A percentile compares a stretch with the other conserved stretches of the same genome.
These are phyloP conservation scores for Limanda limanda DNA, from an alignment of 2,113 vertebrate genomes.

Conservation along the genomic window DNA sequence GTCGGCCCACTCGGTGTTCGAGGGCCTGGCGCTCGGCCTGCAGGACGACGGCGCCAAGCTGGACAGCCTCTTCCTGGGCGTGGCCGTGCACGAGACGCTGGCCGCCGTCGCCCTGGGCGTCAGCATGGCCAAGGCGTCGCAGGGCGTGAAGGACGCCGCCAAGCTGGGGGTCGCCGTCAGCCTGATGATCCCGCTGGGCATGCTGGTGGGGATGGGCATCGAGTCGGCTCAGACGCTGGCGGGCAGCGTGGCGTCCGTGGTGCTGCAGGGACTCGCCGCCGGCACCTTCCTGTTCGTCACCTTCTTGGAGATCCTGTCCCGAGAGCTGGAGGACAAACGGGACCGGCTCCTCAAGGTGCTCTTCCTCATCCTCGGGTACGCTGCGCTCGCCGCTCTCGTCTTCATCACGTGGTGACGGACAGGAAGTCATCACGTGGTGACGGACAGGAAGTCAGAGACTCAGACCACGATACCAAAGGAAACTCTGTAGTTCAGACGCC, in stretches of 20 bases:
- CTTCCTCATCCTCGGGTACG: slow-evolving; percentile 90
- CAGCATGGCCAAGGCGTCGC: slow-evolving; percentile 86
- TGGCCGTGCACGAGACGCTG: slow-evolving; percentile 90
- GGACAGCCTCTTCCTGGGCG: slow-evolving; percentile 87
- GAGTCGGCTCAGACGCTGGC: slow-evolving; percentile 83
- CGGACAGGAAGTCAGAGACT: neutral
- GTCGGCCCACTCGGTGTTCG: slow-evolving; percentile 90
- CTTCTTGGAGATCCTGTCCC: slow-evolving; percentile 92
- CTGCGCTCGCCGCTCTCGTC: slow-evolving; percentile 84
- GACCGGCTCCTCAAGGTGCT: slow-evolving; percentile 92
- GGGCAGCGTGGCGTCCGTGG: slow-evolving; percentile 81
- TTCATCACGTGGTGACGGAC: slow-evolving; percentile 89
- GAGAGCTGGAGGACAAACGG: slow-evolving; percentile 91
- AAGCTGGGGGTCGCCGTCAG: slow-evolving; percentile 88
- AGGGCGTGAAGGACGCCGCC: slow-evolving; percentile 83
- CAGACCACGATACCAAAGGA: slow-evolving; percentile 15
- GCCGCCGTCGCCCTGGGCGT: slow-evolving; percentile 89
- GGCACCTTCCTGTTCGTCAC: slow-evolving; percentile 95
- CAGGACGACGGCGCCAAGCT: slow-evolving; percentile 88
- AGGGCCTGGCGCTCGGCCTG: slow-evolving; percentile 92
- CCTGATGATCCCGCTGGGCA: slow-evolving; percentile 90
- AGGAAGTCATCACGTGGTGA: slow-evolving; percentile 84
- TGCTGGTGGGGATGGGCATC: slow-evolving; percentile 86
- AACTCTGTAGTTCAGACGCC: neutral
- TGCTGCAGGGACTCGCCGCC: slow-evolving; percentile 89